Conservation (phyloP, 2,797 vertebrate genomes). For the Moxostoma hubbsi region DNA sequence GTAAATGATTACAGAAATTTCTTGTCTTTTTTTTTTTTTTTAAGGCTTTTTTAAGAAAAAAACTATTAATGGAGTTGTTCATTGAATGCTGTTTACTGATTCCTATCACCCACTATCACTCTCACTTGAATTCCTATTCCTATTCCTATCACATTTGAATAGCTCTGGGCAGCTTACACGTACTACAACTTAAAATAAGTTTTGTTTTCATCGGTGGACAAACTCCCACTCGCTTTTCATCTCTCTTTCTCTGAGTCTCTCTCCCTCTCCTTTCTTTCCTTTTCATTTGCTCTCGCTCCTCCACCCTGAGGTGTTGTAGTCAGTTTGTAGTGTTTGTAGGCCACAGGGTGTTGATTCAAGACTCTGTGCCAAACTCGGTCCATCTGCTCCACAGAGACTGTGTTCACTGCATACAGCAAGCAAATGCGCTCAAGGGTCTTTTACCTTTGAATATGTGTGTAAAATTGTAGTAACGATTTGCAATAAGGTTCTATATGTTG, state of each 20-base stretch:
- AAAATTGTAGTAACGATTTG: neutral
- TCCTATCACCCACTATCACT: constrained; percentile 35
- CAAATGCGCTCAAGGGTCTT: constrained; percentile 4
- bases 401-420: constrained; percentile 22
- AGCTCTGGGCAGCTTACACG: constrained; percentile 56
- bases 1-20: no score
- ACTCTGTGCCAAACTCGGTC: constrained; percentile 48
- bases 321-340: constrained; percentile 45
- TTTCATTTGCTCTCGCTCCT: neutral
- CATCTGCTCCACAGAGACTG: constrained; percentile 48
- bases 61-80: constrained; percentile 8
- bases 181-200: constrained; percentile 48
- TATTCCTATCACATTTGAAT: no score
- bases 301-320: constrained; percentile 45
- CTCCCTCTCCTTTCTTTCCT: neutral
- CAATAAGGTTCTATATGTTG: no score
- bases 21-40: no score
- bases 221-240: constrained; percentile 41
- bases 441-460: constrained; percentile 22
- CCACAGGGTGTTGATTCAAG: constrained; percentile 38
- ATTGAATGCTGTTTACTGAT: constrained; percentile 41
- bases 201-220: constrained; percentile 32
- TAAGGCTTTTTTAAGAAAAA: neutral
- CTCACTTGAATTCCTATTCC: constrained; percentile 43
- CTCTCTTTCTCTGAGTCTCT: constrained; percentile 22